Conservation (phyloP, 2,797 vertebrate species). For the Melanotaenia boesemani region DNA sequence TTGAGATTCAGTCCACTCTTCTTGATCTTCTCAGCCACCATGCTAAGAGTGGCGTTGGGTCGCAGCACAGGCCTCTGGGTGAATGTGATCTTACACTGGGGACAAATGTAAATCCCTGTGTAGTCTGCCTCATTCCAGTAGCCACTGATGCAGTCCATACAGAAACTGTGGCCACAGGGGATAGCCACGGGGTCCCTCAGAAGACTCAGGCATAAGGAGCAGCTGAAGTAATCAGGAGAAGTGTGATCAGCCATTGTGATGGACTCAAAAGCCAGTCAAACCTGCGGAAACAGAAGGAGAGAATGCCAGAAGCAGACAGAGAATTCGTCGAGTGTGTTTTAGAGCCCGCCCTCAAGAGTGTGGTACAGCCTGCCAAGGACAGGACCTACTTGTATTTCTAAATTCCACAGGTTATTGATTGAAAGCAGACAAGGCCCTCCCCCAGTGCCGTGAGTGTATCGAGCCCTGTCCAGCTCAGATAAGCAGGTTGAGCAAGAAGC, state of each 20-base stretch:
- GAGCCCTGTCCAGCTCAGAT: slow-evolving; percentile 83
- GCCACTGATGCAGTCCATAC: slow-evolving; percentile 88
- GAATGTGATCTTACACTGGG: slow-evolving; percentile 88
- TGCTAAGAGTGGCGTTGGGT: slow-evolving; percentile 86
- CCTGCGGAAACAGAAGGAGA: slow-evolving; percentile 61
- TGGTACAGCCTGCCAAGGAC: slow-evolving; percentile 81
- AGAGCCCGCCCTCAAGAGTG: slow-evolving; percentile 75
- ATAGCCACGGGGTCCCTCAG: slow-evolving; percentile 87
- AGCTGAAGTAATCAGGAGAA: slow-evolving; percentile 86
- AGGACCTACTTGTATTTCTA: slow-evolving; percentile 84
- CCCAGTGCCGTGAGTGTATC: slow-evolving; percentile 70
- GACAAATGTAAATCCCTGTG: slow-evolving; percentile 87
- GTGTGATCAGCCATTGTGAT: slow-evolving; percentile 83
- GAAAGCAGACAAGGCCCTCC: slow-evolving; percentile 84
- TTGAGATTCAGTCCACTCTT: slow-evolving; percentile 81
- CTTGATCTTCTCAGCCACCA: slow-evolving; percentile 87
- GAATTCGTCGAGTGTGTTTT: slow-evolving; percentile 54
- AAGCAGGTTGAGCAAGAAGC: slow-evolving; percentile 83
- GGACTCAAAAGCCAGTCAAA: slow-evolving; percentile 52
- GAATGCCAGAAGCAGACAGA: slow-evolving; percentile 56
- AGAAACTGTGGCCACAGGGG: slow-evolving; percentile 91
- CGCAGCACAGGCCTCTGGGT: slow-evolving; percentile 86
- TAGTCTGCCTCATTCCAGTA: slow-evolving; percentile 88
- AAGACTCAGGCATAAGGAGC: slow-evolving; percentile 86
- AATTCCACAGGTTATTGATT: slow-evolving; percentile 89